These are phyloP conservation scores for Ricordea florida DNA, from an alignment of 92 coral and sea anemone species.

Conservation along the genomic window DNA sequence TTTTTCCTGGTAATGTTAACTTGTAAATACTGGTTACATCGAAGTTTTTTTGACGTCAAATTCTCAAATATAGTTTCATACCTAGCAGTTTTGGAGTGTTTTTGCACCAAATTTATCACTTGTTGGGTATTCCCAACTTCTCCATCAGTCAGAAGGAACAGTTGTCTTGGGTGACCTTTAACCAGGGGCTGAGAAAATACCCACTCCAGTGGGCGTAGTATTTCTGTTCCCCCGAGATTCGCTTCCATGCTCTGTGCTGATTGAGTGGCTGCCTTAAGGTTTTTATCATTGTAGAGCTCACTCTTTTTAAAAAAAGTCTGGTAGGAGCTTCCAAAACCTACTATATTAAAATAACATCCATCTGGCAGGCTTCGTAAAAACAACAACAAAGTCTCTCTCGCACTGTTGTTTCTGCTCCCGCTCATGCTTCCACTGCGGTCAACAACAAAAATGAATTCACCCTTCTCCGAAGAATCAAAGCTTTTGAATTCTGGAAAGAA, in stretches of 20 bases:
- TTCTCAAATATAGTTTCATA: neutral
- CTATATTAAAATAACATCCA: slow-evolving; percentile 85
- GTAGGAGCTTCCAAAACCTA: slow-evolving; percentile 91
- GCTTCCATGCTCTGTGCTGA: slow-evolving; percentile 65
- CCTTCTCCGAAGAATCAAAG: slow-evolving; percentile 53
- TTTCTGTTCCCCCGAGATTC: slow-evolving; percentile 88
- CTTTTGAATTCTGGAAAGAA: slow-evolving; percentile 79
- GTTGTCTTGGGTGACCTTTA: slow-evolving; percentile 89
- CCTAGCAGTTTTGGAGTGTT: slow-evolving; percentile 72
- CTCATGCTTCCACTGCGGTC: slow-evolving; percentile 87
- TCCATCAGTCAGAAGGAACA: slow-evolving; percentile 89
- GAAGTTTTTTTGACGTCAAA: no score
- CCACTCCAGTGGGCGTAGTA: slow-evolving; percentile 68
- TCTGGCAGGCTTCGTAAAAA: slow-evolving; percentile 76
- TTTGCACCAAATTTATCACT: slow-evolving; percentile 69
- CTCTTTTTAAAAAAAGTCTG: slow-evolving; percentile 68
- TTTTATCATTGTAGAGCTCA: slow-evolving; percentile 66
- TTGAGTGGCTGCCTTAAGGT: slow-evolving; percentile 67
- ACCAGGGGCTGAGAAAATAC: slow-evolving; percentile 74
- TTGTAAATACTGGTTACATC: no score
- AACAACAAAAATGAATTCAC: slow-evolving; percentile 77
- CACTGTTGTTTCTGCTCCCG: slow-evolving; percentile 59
- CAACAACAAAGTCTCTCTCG: slow-evolving; percentile 68
- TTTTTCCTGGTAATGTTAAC: no score
- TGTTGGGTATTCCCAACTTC: slow-evolving; percentile 78